Conservation (phyloP, 2,888 invertebrate species). For the Caradrina clavipalpis region DNA sequence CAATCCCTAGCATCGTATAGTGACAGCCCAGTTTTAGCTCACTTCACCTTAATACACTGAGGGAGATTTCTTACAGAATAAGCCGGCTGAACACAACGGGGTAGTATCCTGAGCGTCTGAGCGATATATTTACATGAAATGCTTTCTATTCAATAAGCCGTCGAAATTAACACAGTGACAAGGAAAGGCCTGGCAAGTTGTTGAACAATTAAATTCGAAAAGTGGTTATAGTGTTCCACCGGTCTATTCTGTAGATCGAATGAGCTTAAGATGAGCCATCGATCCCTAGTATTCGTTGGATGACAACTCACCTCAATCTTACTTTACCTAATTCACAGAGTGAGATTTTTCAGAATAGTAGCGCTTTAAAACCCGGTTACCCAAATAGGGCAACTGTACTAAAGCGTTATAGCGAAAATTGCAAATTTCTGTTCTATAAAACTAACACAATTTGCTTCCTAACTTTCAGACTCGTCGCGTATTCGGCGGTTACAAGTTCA, state of each 20-base stretch:
- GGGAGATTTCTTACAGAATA: too few species aligned
- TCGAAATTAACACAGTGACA: neutral
- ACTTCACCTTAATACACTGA: too few species aligned
- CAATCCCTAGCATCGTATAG: too few species aligned
- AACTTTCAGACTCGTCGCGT: constrained; percentile 68
- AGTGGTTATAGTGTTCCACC: neutral
- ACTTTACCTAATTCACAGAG: too few species aligned
- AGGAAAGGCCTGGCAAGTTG: neutral
- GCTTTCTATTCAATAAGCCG: neutral
- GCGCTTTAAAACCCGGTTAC: neutral
- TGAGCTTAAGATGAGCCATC: too few species aligned
- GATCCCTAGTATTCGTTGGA: too few species aligned
- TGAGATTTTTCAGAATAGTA: neutral
- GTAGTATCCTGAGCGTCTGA: neutral
- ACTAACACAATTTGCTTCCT: neutral
- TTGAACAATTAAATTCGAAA: neutral
- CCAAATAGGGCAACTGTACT: neutral
- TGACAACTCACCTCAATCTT: too few species aligned
- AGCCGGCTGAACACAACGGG: too few species aligned
- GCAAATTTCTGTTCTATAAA: neutral
- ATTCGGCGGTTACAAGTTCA: constrained; percentile 82
- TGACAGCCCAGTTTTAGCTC: too few species aligned
- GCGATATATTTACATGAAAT: neutral
- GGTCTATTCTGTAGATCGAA: neutral
- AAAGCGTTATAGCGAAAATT: neutral